Base-by-base conservation (phyloP, 2,888 invertebrate genomes). In the Drosophila hamatofila region DNA sequence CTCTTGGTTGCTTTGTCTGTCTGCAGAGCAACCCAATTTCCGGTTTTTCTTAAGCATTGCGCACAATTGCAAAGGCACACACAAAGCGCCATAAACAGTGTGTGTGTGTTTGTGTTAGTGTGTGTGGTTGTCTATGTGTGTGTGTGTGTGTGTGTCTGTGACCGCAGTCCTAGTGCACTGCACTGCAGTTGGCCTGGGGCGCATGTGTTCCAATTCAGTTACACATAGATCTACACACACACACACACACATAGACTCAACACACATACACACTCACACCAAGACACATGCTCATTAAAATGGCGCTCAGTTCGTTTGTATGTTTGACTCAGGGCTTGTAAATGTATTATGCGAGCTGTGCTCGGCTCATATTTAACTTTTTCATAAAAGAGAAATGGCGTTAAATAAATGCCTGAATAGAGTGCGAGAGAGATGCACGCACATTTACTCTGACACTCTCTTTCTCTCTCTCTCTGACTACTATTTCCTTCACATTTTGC, bases 21-120 rank as follows among this genome's bases (percentile, higher is more conserved):
- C 79, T 85, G 79, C 83, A 66, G 70, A 81, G 86, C 86, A 89
- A 88, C 86, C 87, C 84, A 85, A 89, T 89, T 88, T 90, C 88
- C 86, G 90, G 90, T 87, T 86, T 81, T 89, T 83, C 90, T 89
- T 89, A 90, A 90, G 84, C 83, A 83, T 82, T 79, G 80, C 80
- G 81, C 80, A 88, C 83, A 75, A 89, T 79, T 81, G 77, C 78
- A 79, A 79, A 72, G 76, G 67, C 80, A 59, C 63, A 81, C 60
- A 75, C 69, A 72, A 59, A 73, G 76, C 61, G 23, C 48, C 69
- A 77, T 62, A 65, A 75, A 62, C 72, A 70, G 60, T 51, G 42
- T 52, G 37, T 68, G 25, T 51, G 52, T 51, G 41, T 46, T 49
- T 48, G 56, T 39, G 16, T 54, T 18, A 30, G 33, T 49, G 54